phyloP scores from a whole-genome alignment of 2,113 vertebrate genomes.

The Ameiurus melas region DNA sequence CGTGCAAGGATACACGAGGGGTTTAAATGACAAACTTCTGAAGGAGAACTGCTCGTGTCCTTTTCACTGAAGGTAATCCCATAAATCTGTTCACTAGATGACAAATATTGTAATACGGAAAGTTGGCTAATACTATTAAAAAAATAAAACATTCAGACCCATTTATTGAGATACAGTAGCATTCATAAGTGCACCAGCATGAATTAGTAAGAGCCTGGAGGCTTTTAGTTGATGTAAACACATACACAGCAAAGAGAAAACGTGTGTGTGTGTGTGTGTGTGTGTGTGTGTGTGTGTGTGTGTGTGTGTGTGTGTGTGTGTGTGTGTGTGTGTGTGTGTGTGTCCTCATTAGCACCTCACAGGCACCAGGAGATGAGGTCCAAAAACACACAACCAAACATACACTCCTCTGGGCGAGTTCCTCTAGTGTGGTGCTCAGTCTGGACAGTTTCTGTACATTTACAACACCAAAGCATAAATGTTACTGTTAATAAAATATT shows the following conservation, averaged over 20 bases:
- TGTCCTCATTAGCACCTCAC: slow-evolving; percentile 5
- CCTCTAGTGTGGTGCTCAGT: background rate
- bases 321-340: background rate
- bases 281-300: background rate
- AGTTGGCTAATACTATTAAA: background rate
- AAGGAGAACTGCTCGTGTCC: background rate
- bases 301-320: background rate
- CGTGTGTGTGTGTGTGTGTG: background rate
- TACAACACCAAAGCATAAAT: background rate
- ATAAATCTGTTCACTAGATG: background rate
- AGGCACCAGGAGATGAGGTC: background rate
- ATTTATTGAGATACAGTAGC: slow-evolving; percentile 17
- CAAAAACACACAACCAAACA: slow-evolving; percentile 4
- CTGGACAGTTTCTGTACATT: background rate
- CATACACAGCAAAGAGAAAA: background rate
- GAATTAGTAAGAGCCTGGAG: slow-evolving; percentile 31
- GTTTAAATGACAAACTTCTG: background rate
- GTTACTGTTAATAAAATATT: background rate
- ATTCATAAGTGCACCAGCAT: background rate
- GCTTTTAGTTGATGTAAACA: background rate
- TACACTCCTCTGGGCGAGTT: background rate
- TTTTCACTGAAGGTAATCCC: background rate
- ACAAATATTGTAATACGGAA: background rate
- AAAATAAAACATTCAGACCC: background rate
- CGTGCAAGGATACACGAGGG: too few relatives aligned